A percentile compares a stretch with the other conserved stretches of the same genome.
These are phyloP conservation scores for Orthosia gracilis DNA, from an alignment of 2,888 invertebrate genomes.

Conservation along the genomic window DNA sequence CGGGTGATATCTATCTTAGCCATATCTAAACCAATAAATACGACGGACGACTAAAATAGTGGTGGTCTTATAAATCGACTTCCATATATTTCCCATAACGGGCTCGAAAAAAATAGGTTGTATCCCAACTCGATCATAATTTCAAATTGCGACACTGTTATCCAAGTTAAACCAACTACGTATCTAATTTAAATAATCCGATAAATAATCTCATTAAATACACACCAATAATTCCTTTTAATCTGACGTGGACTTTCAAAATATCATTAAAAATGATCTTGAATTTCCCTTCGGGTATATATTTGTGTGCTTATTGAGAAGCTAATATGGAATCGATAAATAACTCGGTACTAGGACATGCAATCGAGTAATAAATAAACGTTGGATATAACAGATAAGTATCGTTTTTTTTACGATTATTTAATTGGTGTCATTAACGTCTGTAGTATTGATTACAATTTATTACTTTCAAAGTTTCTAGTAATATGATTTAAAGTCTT, in stretches of 20 bases:
- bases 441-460: conserved; percentile 83
- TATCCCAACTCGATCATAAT: conserved; percentile 55
- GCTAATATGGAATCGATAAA: conserved; percentile 71
- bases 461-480: conserved; percentile 71
- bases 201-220: conserved; percentile 70
- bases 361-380: conserved; percentile 77
- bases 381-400: conserved; percentile 73
- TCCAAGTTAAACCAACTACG: conserved; percentile 47
- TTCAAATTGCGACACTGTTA: conserved; percentile 62
- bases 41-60: conserved; percentile 17
- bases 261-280: conserved; percentile 75
- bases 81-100: conserved; percentile 24
- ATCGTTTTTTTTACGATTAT: conserved; percentile 80
- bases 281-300: conserved; percentile 67
- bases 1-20: conserved; percentile 12
- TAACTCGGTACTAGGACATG: conserved; percentile 73
- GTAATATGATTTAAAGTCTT: conserved; percentile 63
- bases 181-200: conserved; percentile 64
- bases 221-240: conserved; percentile 72
- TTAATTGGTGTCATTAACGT: conserved; percentile 85
- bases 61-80: conserved; percentile 34
- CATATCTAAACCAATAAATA: conserved; percentile 1
- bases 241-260: conserved; percentile 76
- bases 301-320: conserved; percentile 71
- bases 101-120: conserved; percentile 36